A percentile compares a stretch with the other conserved stretches of the same genome.
Conservation (phyloP, 2,888 invertebrate species). For the Nasonia oneida region DNA sequence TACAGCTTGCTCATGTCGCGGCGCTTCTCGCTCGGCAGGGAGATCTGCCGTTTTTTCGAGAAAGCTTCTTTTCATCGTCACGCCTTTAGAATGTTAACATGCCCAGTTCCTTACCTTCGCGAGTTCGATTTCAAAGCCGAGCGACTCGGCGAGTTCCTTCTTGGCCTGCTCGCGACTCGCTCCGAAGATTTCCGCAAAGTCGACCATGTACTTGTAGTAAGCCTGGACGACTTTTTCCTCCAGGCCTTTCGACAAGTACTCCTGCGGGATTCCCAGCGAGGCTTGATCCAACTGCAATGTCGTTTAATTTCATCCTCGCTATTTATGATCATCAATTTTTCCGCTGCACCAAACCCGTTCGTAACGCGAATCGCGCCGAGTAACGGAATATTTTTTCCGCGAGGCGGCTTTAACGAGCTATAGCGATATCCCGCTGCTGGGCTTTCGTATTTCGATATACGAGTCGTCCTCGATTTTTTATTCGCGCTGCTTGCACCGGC, state of each 20-base stretch:
- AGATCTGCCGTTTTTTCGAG: constrained; percentile 64
- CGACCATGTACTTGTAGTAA: constrained; percentile 92
- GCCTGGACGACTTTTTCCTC: constrained; percentile 91
- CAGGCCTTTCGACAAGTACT: constrained; percentile 91
- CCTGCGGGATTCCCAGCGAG: constrained; percentile 89
- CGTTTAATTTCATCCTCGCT: too few species aligned
- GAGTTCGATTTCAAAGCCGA: constrained; percentile 92
- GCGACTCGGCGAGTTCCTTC: constrained; percentile 87
- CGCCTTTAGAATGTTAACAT: too few species aligned
- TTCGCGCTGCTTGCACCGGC: not conserved
- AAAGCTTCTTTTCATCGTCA: too few species aligned
- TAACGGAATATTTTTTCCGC: not conserved
- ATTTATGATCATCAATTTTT: not conserved
- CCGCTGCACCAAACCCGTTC: not conserved
- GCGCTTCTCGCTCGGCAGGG: constrained; percentile 89
- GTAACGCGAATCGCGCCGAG: not conserved
- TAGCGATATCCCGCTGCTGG: not conserved
- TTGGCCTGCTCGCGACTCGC: constrained; percentile 84
- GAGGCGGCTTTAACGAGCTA: not conserved
- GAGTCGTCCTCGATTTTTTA: not conserved
- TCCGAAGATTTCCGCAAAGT: constrained; percentile 91
- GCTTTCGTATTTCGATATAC: not conserved
- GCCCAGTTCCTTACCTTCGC: constrained; percentile 86
- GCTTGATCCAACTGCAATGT: constrained; percentile 90
- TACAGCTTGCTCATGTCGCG: constrained; percentile 93